Evolutionary conservation across 2,113 vertebrate species (phyloP).

Genomic region (Peromyscus leucopus): DNA sequence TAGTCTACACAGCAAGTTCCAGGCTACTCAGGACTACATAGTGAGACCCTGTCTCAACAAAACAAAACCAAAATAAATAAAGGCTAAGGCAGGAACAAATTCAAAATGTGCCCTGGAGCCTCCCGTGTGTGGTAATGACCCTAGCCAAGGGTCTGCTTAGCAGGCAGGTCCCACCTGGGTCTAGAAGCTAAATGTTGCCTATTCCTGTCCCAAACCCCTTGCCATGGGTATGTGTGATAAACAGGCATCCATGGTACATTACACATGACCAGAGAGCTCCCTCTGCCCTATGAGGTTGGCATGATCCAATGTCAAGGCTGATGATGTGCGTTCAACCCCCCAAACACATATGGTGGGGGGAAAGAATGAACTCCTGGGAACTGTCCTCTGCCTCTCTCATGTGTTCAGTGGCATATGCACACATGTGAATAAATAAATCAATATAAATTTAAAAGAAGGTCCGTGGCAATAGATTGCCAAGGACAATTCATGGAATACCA

Average conservation of each 20-base stretch:
- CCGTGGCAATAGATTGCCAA: neutral
- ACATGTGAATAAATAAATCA: neutral
- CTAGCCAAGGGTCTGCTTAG: neutral
- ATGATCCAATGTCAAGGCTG: neutral
- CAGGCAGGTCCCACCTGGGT: neutral
- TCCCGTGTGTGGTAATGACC: neutral
- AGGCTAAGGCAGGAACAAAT: neutral
- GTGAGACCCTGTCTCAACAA: neutral
- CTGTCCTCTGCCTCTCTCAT: neutral
- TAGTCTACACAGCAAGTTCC: neutral
- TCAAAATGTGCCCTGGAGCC: fast-evolving
- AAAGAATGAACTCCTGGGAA: neutral
- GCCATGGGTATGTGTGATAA: neutral
- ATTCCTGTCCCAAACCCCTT: neutral
- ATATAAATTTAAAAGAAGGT: neutral
- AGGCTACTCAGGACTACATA: neutral
- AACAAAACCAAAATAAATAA: neutral
- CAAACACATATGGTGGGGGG: too few relatives aligned
- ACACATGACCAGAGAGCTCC: neutral
- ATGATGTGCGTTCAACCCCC: too few relatives aligned
- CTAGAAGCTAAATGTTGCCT: neutral
- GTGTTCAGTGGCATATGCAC: neutral
- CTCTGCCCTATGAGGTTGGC: too few relatives aligned
- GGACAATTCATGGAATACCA: neutral
- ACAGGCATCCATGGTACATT: neutral